Conservation (phyloP, 2,888 invertebrate genomes). For the Dryocosmus kuriphilus region DNA sequence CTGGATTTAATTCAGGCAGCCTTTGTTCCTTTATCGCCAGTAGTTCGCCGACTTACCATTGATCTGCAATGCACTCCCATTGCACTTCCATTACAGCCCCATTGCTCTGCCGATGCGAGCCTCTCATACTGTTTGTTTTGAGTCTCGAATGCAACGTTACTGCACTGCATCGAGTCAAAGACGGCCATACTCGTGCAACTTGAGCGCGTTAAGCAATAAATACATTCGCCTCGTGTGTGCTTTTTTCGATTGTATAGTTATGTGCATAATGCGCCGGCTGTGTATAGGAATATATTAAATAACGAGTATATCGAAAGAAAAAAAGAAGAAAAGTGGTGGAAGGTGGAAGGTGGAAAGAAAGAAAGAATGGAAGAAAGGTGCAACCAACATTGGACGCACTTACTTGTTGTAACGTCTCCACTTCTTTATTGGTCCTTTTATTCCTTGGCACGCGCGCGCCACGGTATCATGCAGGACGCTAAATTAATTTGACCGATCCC, state of each 20-base stretch:
- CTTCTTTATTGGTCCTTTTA: background rate
- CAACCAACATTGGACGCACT: background rate
- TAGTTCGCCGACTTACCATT: background rate
- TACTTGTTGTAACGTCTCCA: constrained; percentile 8
- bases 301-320: background rate
- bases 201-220: background rate
- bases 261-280: background rate
- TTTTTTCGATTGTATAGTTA: constrained; percentile 2
- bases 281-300: background rate
- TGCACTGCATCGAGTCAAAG: background rate
- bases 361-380: constrained; percentile 13
- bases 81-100: background rate
- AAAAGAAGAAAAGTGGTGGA: background rate
- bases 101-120: background rate
- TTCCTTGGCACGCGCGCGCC: background rate
- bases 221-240: background rate
- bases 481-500: background rate
- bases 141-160: no score
- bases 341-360: background rate
- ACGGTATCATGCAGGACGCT: constrained; percentile 7
- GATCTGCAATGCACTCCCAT: background rate
- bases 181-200: background rate
- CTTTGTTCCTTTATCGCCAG: background rate
- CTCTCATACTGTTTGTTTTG: constrained; percentile 1
- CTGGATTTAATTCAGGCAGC: background rate